Base-by-base conservation (phyloP, 2,888 invertebrate species). In the Ryuthela nishihirai region DNA sequence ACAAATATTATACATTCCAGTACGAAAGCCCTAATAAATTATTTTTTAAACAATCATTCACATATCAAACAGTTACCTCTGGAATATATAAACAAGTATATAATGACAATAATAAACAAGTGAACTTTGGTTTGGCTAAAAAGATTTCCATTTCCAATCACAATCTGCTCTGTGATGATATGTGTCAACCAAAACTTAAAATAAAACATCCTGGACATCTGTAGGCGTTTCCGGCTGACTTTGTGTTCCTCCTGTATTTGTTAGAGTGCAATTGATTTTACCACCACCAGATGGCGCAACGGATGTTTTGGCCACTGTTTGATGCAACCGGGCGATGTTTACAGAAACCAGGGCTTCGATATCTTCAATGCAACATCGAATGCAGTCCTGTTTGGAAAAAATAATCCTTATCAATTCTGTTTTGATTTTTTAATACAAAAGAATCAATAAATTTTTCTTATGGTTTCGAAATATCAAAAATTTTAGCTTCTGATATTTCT, bases 131-230 rank as follows among this genome's bases (percentile, higher is more conserved):
- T n/a, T n/a, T n/a, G n/a, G n/a, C n/a, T n/a, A n/a, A n/a, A n/a
- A n/a, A n/a, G n/a, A n/a, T n/a, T n/a, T n/a, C n/a, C n/a, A n/a
- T n/a, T n/a, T n/a, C n/a, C 10, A 34, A 34, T 17, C 17, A 34
- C 34, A 34, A 34, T 34, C 17, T 6, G 5, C 4, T 34, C 17
- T 34, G 34, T 4, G n/a, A 34, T 34, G 17, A 34, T 15, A 34
- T 34, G 17, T 20, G 1, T 38, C 12, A 18, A 38, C 6, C 18
- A 10, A 21, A 1, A 2, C 25, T 54, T 36, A 60, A 43, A 50
- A 61, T 45, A 40, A 34, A 20, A 55, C 46, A 50, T 61, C 50
- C 39, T 54, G 54, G 10, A 61, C 39, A 34, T 61, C 61, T 9
- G 43, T 39, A 20, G 54, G 23, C 2, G 43, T 25, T 38, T 61